Percentiles rank a stretch among this genome's conserved stretches.
phyloP scores from a whole-genome alignment of 2,797 vertebrate genomes.

The Staurois parvus region DNA sequence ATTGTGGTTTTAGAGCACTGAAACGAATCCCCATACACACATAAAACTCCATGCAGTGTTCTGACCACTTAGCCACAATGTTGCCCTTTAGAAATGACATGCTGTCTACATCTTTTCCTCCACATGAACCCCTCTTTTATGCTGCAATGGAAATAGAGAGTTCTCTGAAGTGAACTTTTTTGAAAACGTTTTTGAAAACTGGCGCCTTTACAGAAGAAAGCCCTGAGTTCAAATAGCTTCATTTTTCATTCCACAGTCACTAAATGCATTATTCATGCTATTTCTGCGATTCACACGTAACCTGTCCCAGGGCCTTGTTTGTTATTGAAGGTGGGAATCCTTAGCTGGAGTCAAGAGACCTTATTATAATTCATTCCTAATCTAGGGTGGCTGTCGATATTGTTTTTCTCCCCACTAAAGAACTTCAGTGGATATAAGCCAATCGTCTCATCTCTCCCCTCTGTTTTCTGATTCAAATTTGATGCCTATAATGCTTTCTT shows the following conservation, averaged over 20 bases:
- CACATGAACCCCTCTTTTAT: neutral
- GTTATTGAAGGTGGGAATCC: conserved; percentile 36
- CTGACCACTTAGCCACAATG: no score
- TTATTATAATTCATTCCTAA: conserved; percentile 53
- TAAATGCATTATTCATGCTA: conserved; percentile 43
- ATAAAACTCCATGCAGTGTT: no score
- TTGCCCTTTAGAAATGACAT: no score
- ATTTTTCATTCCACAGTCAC: conserved; percentile 42
- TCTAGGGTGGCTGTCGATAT: conserved; percentile 34
- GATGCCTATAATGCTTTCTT: conserved; percentile 62
- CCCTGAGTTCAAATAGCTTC: conserved; percentile 36
- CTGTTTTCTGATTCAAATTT: conserved; percentile 52
- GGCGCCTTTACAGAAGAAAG: conserved; percentile 31
- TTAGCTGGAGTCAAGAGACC: conserved; percentile 30
- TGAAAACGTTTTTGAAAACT: conserved; percentile 35
- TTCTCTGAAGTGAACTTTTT: conserved; percentile 36
- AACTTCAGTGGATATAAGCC: conserved; percentile 50
- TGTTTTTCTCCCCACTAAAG: conserved; percentile 45
- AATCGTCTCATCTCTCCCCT: conserved; percentile 56
- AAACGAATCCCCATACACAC: no score
- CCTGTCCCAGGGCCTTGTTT: conserved; percentile 56
- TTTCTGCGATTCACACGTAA: conserved; percentile 37
- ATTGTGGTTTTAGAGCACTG: no score
- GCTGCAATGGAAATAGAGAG: neutral
- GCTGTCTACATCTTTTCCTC: neutral